Base-by-base conservation (phyloP, 1,140 invertebrate genomes). In the Dufourea novaeangliae region DNA sequence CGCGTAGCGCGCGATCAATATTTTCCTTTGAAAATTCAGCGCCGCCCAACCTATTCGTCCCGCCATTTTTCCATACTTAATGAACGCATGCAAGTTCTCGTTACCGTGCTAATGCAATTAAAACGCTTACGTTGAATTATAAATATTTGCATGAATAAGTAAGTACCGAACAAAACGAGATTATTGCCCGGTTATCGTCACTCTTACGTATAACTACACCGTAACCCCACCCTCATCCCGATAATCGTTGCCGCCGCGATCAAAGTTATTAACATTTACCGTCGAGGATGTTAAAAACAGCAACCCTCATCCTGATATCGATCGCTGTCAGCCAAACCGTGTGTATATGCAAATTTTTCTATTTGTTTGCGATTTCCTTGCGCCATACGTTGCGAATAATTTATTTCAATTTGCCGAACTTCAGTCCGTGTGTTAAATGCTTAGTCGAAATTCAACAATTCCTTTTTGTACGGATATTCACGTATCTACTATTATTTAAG, bases 91-190 rank as follows among this genome's bases (percentile, higher is more conserved):
- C 73, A 41, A 59, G 57, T 77, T 62, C 67, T 77, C 68, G 68
- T 77, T 70, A 63, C 56, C 67, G 75, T 77, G 68, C 25, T 70
- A 77, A 77, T 71, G 68, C 75, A 63, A 77, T 77, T 71, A 71
- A 77, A 70, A 70, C 39, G 57, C 67, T 77, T 77, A 77, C 73
- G 73, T 66, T 69, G 73, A 76, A 69, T 71, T 71, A 77, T 77
- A 77, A 70, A 77, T 70, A 71, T 77, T 77, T 70, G 75, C 75
- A 70, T 63, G 67, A 63, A 77, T 70, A 63, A 63, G 57, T 77
- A 70, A 77, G 68, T 63, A 77, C 71, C 68, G 59, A 54, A 50
- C 34, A 17, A 71, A 77, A 77, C 68, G 44, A 63, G 57, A 71
- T 70, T 71, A 77, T 62, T 59, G 32, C 37, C n/a, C 44, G 41